Evolutionary conservation across 1,140 invertebrate genomes (phyloP).

Genomic region (Archegozetes longisetosus): DNA sequence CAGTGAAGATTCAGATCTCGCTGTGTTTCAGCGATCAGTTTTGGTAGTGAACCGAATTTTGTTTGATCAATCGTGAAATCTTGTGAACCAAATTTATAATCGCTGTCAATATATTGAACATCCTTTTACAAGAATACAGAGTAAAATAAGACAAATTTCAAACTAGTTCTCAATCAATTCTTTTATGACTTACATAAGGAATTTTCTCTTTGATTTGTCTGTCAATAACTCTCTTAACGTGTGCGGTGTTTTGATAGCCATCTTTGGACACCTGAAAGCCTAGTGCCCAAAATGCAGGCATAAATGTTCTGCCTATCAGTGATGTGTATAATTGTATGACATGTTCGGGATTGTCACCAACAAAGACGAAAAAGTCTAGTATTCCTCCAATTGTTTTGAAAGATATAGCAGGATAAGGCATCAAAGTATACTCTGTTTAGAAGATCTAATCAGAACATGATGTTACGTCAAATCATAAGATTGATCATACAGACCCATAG

Average conservation of each 20-base stretch:
- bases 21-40: not conserved
- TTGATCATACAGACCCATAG: conserved; percentile 54
- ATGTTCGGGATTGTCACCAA: conserved; percentile 40
- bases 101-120: conserved; percentile 74
- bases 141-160: not conserved
- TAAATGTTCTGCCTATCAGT: conserved; percentile 21
- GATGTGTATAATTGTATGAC: conserved; percentile 20
- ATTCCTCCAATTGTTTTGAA: conserved; percentile 56
- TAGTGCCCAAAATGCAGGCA: conserved; percentile 3
- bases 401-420: conserved; percentile 50
- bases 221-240: conserved; percentile 36
- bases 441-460: no score
- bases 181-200: conserved; percentile 23
- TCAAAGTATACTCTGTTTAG: not conserved
- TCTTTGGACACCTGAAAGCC: conserved; percentile 38
- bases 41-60: not conserved
- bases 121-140: conserved; percentile 26
- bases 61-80: conserved; percentile 51
- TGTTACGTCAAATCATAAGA: no score
- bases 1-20: not conserved
- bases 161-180: not conserved
- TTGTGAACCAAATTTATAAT: conserved; percentile 70
- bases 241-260: conserved; percentile 20
- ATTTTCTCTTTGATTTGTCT: conserved; percentile 26
- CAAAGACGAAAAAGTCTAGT: conserved; percentile 54